Evolutionary conservation across 2,888 invertebrate species (phyloP), one percentile per base, ranked within the genome.

Genomic region (Chelonus formosanus): DNA sequence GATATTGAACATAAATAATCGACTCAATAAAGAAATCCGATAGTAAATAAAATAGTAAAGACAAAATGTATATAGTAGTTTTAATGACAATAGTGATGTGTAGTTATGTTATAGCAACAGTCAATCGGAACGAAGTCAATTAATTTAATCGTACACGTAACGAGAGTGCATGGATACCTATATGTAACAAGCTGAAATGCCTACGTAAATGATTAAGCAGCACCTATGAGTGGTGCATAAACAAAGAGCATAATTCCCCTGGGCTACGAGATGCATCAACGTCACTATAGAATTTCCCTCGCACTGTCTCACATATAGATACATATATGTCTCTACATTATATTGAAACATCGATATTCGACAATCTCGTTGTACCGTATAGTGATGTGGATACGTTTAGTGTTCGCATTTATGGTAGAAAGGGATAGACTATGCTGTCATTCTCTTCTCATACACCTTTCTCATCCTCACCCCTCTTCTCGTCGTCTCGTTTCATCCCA

Each of bases 341-440:
- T 68, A 67, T 65, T 67, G 65, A 63, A 70, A 68, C 67, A 70
- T 67, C 67, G 68, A 71, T 70, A 71, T 71, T 70, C 60, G 43
- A 31, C 52, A 61, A 61, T 61, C 52, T 52, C 53, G 32, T 52
- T 61, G 60, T 10, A 43, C 31, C n/a, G 50, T 52, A 8, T 48
- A 36, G 60, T 1, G 4, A 40, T 52, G 40, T 59, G 48, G 35
- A 31, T 57, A 44, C 45, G 57, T 43, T 57, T 57, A 20, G 45
- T 57, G 32, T 20, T 57, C 20, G 44, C 57, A 57, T 57, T 45
- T 32, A 57, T 44, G 31, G 44, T 44, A 57, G 44, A 45, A 31
- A 44, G 32, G 43, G 57, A 45, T 7, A 57, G 20, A 31, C 45
- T 57, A 43, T 45, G 6, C n/a, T 20, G 3, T 32, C 40, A 40